A percentile compares a stretch with the other conserved stretches of the same genome.
Conservation (phyloP, 2,888 invertebrate species). For the Sepiola atlantica region DNA sequence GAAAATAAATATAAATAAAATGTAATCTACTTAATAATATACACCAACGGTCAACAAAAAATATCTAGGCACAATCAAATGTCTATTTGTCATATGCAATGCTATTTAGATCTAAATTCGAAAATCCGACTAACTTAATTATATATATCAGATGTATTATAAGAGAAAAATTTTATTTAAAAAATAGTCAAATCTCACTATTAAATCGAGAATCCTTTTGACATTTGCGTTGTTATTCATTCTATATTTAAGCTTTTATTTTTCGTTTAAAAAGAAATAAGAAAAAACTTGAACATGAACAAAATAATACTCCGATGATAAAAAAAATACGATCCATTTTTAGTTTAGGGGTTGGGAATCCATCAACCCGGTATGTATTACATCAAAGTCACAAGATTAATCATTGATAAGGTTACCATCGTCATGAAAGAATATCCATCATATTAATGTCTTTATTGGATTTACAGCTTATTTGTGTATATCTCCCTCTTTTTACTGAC, state of each 20-base stretch:
- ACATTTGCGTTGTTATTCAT: not conserved
- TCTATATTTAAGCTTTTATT: constrained; percentile 5
- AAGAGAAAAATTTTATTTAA: too few species aligned
- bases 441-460: not conserved
- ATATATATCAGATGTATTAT: too few species aligned
- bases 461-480: not conserved
- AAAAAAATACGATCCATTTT: not conserved
- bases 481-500: not conserved
- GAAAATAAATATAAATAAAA: too few species aligned
- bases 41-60: too few species aligned
- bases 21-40: too few species aligned
- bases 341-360: not conserved
- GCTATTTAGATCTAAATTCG: too few species aligned
- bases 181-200: too few species aligned
- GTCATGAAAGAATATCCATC: not conserved
- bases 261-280: not conserved
- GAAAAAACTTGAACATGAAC: not conserved
- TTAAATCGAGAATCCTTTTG: not conserved
- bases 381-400: not conserved
- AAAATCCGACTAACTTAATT: too few species aligned
- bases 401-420: not conserved
- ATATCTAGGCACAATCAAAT: too few species aligned
- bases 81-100: too few species aligned
- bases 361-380: too few species aligned
- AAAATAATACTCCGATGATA: not conserved